Conservation (phyloP, 2,888 invertebrate genomes). For the Agrochola macilenta region DNA sequence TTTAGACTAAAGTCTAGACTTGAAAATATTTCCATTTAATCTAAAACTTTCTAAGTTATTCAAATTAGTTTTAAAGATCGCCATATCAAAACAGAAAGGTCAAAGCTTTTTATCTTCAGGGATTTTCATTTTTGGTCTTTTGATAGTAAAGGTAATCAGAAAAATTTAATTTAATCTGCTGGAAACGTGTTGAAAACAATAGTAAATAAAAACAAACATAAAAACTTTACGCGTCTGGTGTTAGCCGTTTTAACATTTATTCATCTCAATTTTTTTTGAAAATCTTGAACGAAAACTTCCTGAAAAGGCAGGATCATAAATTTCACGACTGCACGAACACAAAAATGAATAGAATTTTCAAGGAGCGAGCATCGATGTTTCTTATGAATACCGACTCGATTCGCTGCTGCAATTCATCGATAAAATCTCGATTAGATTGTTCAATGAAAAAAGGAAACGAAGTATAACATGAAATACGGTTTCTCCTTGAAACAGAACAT, state of each 20-base stretch:
- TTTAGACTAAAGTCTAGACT: constrained; percentile 16
- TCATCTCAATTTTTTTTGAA: constrained; percentile 5
- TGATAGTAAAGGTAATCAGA: not conserved
- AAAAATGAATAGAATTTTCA: constrained; percentile 16
- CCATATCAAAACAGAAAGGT: constrained; percentile 12
- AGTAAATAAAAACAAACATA: constrained; percentile 18
- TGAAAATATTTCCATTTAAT: constrained; percentile 22
- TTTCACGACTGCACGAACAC: not conserved
- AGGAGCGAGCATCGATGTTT: not conserved
- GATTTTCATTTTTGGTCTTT: constrained; percentile 20
- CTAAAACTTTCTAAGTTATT: constrained; percentile 33
- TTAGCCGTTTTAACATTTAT: constrained; percentile 12
- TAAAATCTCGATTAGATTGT: constrained; percentile 10
- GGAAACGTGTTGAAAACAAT: constrained; percentile 14
- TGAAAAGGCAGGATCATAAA: not conserved
- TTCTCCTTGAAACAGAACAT: not conserved
- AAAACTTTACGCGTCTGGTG: constrained; percentile 21
- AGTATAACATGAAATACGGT: not conserved
- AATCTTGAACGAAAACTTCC: not conserved
- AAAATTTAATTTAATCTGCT: not conserved
- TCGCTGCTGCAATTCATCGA: constrained; percentile 9
- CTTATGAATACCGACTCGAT: not conserved
- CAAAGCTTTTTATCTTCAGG: constrained; percentile 12
- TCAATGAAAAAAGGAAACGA: constrained; percentile 1
- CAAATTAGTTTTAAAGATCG: constrained; percentile 31